Conservation (phyloP, 2,888 invertebrate genomes). For the Miltochrista miniata region DNA sequence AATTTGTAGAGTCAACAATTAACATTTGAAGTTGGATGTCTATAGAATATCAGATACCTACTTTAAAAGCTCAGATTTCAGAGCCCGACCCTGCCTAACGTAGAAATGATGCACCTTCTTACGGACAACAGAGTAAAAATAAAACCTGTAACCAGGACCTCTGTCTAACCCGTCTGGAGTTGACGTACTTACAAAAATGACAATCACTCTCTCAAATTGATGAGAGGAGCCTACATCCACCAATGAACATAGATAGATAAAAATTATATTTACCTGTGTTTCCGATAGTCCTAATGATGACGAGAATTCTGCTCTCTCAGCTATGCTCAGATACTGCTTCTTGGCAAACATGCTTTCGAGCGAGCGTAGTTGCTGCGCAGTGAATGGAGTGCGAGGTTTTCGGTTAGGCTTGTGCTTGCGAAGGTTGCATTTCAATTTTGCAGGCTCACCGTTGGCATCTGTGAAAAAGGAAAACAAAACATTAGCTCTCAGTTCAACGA, state of each 20-base stretch:
- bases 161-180: too few relatives aligned
- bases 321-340: slow-evolving; percentile 98
- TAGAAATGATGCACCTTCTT: too few relatives aligned
- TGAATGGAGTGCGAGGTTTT: slow-evolving; percentile 99
- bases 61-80: too few relatives aligned
- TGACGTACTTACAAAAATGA: too few relatives aligned
- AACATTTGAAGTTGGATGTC: too few relatives aligned
- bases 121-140: too few relatives aligned
- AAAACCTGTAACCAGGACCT: too few relatives aligned
- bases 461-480: slow-evolving; percentile 30
- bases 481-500: not conserved
- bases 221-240: too few relatives aligned
- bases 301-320: slow-evolving; percentile 98
- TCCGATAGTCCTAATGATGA: slow-evolving; percentile 92
- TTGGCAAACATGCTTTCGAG: slow-evolving; percentile 98
- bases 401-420: slow-evolving; percentile 99
- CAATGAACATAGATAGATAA: not conserved
- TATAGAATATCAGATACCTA: too few relatives aligned
- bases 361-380: slow-evolving; percentile 97
- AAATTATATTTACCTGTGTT: slow-evolving; percentile 62
- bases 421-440: slow-evolving; percentile 94
- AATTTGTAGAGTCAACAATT: too few relatives aligned
- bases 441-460: slow-evolving; percentile 91
- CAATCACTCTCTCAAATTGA: too few relatives aligned
- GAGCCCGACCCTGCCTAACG: too few relatives aligned